phyloP scores from a whole-genome alignment of 1,140 invertebrate genomes.

The Mesaphorura yosii region DNA sequence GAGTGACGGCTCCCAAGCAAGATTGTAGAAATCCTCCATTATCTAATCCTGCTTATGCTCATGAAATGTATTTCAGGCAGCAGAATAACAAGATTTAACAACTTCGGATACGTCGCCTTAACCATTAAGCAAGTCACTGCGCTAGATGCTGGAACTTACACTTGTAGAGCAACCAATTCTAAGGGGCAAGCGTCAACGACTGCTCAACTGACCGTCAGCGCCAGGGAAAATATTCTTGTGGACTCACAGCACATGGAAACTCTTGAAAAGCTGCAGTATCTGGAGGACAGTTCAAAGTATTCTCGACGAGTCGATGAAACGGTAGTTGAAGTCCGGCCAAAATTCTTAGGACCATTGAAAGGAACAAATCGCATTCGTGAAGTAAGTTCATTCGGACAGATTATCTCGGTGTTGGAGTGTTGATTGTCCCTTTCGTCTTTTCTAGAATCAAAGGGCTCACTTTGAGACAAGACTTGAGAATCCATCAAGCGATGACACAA shows the following conservation, averaged over 20 bases:
- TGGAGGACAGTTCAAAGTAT: constrained; percentile 61
- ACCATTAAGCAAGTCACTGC: constrained; percentile 86
- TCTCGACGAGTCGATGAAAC: constrained; percentile 7
- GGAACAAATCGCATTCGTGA: constrained; percentile 89
- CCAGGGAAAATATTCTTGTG: constrained; percentile 69
- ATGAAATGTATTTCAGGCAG: constrained; percentile 52
- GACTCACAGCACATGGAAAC: constrained; percentile 78
- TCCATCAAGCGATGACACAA: constrained; percentile 63
- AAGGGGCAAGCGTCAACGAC: constrained; percentile 78
- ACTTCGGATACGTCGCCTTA: constrained; percentile 91
- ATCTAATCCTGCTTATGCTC: not conserved
- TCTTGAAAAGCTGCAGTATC: constrained; percentile 72
- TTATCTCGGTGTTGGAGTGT: no score
- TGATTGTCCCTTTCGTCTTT: no score
- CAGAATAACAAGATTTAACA: constrained; percentile 86
- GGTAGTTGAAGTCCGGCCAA: constrained; percentile 44
- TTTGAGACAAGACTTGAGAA: constrained; percentile 92
- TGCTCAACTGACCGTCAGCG: constrained; percentile 73
- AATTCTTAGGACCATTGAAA: constrained; percentile 73
- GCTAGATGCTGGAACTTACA: constrained; percentile 83
- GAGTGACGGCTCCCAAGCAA: constrained; percentile 32
- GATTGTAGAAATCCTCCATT: not conserved
- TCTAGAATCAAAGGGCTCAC: constrained; percentile 87
- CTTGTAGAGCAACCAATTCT: constrained; percentile 74
- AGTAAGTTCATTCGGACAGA: no score